Evolutionary conservation across 1,140 invertebrate genomes (phyloP), one percentile per base, ranked within the genome.

Genomic region (Campoletis sonorensis): DNA sequence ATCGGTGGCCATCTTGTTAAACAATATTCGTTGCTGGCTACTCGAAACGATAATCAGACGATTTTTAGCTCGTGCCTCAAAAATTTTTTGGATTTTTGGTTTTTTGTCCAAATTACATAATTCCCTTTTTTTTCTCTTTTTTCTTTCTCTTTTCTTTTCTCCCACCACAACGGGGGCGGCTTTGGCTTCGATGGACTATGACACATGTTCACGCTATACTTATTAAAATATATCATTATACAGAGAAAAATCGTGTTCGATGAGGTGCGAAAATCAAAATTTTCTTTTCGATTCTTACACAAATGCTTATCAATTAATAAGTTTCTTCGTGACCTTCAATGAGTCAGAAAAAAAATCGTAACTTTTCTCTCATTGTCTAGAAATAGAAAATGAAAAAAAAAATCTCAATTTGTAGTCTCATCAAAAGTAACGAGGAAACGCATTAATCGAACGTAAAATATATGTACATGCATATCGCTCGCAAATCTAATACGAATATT

Each of bases 131-230:
- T 18, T 27, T 11, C 13, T 10, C 11, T 11, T 45, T 45, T 45
- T 45, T 16, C 33, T 27, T 64, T 37, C 58, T 64, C 40, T 16
- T 21, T 54, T 79, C 61, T 54, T 37, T 15, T 73, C 23, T 81
- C 23, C 58, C 61, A 71, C 67, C 30, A 45, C n/a, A 77, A 80
- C 64, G 79, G 18, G 49, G 81, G 87, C 88, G 84, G 87, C 90
- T 91, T 91, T 91, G 90, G 90, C 85, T 91, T 91, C 87, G 86
- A 89, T 84, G 86, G 90, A 91, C 89, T 90, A 91, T 89, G 85
- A 90, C 85, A 87, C 84, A 83, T 89, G 80, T 79, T 49, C 40
- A 72, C 76, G 30, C 45, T 79, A 82, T 82, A 72, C 49, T 73
- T 73, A 51, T 15, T 49, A 10, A n/a, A 49, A 5, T n/a, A 49